These are phyloP conservation scores for Eurytoma californica DNA, from an alignment of 2,888 invertebrate species.

Conservation along the genomic window DNA sequence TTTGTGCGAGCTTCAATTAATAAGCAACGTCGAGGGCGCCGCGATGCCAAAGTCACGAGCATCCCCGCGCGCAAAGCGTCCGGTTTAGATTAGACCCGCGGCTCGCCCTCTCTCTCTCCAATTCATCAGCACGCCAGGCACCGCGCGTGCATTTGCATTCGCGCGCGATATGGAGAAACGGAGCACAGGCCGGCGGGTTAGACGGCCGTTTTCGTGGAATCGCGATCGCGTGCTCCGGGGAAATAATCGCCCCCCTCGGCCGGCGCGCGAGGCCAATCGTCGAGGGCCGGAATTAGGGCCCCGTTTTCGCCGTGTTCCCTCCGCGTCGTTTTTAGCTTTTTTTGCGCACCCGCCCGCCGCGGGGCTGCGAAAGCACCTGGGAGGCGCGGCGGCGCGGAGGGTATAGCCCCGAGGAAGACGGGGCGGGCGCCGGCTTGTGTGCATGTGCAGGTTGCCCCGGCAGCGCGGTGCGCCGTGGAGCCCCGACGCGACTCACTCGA, in stretches of 20 bases:
- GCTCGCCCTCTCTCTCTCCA: no score
- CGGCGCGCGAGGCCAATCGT: not conserved
- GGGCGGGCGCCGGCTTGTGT: no score
- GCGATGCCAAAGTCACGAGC: no score
- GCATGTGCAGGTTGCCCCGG: conserved; percentile 14
- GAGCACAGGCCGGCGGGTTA: no score
- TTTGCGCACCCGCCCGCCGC: not conserved
- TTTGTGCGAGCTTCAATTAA: no score
- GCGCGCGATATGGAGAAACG: no score
- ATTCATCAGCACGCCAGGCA: no score
- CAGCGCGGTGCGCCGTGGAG: not conserved
- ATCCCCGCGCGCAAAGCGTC: no score
- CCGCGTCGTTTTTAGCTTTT: not conserved
- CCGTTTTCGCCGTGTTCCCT: not conserved
- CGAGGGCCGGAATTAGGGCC: not conserved
- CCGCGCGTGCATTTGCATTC: no score
- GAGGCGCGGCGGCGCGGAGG: not conserved
- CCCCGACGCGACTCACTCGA: not conserved
- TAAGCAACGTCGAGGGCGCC: no score
- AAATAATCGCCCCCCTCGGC: conserved; percentile 10
- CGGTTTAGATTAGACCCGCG: no score
- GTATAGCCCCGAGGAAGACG: not conserved
- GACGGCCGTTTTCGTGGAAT: no score
- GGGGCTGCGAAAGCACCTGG: conserved; percentile 24
- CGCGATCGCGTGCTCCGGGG: conserved; percentile 13